Conservation (phyloP, 1,140 invertebrate species). For the Aphis craccivora region DNA sequence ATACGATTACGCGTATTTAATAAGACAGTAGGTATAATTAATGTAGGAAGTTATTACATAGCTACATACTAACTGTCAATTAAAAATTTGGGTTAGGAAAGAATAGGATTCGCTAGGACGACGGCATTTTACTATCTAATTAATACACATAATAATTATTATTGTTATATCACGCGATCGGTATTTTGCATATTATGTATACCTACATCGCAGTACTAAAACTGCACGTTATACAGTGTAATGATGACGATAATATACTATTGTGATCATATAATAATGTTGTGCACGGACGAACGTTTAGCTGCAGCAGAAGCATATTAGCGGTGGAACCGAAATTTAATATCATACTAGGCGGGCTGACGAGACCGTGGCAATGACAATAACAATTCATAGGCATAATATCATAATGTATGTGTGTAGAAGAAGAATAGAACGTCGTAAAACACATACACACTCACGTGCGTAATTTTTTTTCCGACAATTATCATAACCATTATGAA, state of each 20-base stretch:
- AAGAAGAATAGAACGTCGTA: not conserved
- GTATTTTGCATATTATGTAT: not conserved
- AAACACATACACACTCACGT: too few species aligned
- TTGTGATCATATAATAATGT: not conserved
- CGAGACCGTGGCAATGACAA: constrained; percentile 33
- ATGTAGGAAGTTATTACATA: not conserved
- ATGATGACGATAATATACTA: not conserved
- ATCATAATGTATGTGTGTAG: not conserved
- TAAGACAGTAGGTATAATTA: not conserved
- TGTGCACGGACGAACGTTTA: not conserved
- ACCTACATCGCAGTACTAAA: not conserved
- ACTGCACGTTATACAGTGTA: not conserved
- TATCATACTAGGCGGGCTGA: not conserved
- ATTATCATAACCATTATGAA: not conserved
- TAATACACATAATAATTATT: not conserved
- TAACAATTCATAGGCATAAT: not conserved
- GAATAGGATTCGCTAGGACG: not conserved
- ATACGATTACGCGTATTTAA: not conserved
- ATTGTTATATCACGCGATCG: not conserved
- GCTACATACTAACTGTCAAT: too few species aligned
- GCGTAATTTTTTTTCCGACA: not conserved
- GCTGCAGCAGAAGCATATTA: not conserved
- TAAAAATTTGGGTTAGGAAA: not conserved
- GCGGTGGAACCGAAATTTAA: not conserved
- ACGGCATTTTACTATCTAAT: not conserved